Evolutionary conservation across 2,888 invertebrate species (phyloP).

Genomic region (Griposia aprilina): DNA sequence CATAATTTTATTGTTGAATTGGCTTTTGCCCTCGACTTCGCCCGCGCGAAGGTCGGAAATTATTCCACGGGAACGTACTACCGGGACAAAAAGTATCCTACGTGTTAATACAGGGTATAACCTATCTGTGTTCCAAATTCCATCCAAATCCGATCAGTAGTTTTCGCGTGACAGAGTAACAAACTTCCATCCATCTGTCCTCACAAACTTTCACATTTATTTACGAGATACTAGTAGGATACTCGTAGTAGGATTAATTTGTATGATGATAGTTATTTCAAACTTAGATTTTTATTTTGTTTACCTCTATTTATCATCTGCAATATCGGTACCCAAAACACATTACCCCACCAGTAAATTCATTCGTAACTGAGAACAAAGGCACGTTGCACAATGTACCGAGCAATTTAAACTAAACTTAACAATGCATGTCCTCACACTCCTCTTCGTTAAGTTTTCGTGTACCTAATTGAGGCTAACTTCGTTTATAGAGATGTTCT

Average conservation of each 20-base stretch:
- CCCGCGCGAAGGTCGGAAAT: no score
- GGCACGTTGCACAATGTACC: constrained; percentile 45
- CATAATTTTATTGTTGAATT: neutral
- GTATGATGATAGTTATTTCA: neutral
- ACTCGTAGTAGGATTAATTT: no score
- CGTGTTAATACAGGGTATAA: no score
- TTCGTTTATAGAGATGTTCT: constrained; percentile 34
- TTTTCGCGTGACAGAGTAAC: no score
- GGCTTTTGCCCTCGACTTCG: no score
- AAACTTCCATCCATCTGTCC: no score
- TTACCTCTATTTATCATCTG: neutral
- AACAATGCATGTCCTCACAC: constrained; percentile 57
- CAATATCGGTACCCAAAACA: constrained; percentile 15
- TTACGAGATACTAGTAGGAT: no score
- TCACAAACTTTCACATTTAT: no score
- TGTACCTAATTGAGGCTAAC: constrained; percentile 10
- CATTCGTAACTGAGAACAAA: constrained; percentile 52
- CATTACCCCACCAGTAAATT: constrained; percentile 45
- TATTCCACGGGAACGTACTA: no score
- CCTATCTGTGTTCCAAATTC: no score
- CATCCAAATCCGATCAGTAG: no score
- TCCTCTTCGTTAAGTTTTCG: constrained; percentile 51
- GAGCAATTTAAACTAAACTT: constrained; percentile 40
- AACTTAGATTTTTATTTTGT: constrained; percentile 1
- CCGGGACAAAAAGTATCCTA: no score